Evolutionary conservation across 2,888 invertebrate genomes (phyloP).

Genomic region (Sphaeridia pumilis): DNA sequence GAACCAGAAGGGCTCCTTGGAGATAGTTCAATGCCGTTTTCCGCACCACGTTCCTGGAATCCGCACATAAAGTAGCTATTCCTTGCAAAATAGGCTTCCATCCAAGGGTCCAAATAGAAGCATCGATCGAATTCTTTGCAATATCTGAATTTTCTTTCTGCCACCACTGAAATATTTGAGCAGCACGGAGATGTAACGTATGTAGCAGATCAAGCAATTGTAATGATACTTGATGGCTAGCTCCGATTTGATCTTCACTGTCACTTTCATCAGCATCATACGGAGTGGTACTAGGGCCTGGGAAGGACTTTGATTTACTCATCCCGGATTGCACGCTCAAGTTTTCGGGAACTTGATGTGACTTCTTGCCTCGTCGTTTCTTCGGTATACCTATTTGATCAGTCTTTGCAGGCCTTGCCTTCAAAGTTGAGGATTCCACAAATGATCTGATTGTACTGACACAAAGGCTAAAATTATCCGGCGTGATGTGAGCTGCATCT

Average conservation of each 20-base stretch:
- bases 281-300: conserved; percentile 26
- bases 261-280: conserved; percentile 49
- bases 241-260: conserved; percentile 50
- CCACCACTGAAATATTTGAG: conserved; percentile 59
- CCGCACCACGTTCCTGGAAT: conserved; percentile 69
- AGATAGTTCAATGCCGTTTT: conserved; percentile 86
- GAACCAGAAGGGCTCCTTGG: conserved; percentile 84
- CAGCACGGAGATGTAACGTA: conserved; percentile 86
- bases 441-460: conserved; percentile 84
- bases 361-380: conserved; percentile 37
- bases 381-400: conserved; percentile 31
- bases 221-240: conserved; percentile 63
- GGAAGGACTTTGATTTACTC: conserved; percentile 28
- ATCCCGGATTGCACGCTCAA: conserved; percentile 1
- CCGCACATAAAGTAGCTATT: conserved; percentile 89
- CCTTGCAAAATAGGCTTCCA: conserved; percentile 96
- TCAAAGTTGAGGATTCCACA: conserved; percentile 63
- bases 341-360: conserved; percentile 36
- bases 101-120: conserved; percentile 81
- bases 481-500: conserved; percentile 95
- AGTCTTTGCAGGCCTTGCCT: conserved; percentile 4
- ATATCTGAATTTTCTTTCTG: conserved; percentile 41
- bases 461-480: conserved; percentile 88
- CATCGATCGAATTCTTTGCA: conserved; percentile 61
- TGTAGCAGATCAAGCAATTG: conserved; percentile 89